phyloP scores from a whole-genome alignment of 2,888 invertebrate genomes.

The Heliconius ethilla region DNA sequence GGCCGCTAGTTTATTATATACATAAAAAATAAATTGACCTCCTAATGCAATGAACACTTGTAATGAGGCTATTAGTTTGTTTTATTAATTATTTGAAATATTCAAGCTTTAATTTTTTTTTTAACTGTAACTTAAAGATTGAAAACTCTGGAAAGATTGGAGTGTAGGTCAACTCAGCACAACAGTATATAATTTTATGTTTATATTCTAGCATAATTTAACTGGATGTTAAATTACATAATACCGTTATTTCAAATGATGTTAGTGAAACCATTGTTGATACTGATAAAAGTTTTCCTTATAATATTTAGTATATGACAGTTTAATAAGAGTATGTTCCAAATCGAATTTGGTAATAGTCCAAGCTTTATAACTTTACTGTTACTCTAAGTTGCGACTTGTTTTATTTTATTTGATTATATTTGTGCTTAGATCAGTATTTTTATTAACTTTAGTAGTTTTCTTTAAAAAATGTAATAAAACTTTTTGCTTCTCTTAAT shows the following conservation, averaged over 20 bases:
- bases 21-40: not conserved
- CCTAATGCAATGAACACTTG: not conserved
- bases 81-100: too few species aligned
- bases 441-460: not conserved
- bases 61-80: not conserved
- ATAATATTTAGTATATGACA: conserved; percentile 7
- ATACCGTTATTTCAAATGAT: not conserved
- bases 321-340: conserved; percentile 14
- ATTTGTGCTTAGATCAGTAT: not conserved
- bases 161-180: not conserved
- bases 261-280: not conserved
- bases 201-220: not conserved
- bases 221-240: not conserved
- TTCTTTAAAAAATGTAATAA: too few species aligned
- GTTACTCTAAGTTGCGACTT: not conserved
- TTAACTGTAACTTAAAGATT: not conserved
- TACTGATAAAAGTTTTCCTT: not conserved
- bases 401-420: not conserved
- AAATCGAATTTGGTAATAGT: not conserved
- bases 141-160: not conserved
- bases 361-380: conserved; percentile 9
- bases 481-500: not conserved
- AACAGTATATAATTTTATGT: not conserved
- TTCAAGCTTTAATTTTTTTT: not conserved
- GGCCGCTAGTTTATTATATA: not conserved